Percentiles rank a stretch among this genome's conserved stretches.
Evolutionary conservation across 1,140 invertebrate genomes (phyloP).

Genomic region (Trichonephila clavipes): DNA sequence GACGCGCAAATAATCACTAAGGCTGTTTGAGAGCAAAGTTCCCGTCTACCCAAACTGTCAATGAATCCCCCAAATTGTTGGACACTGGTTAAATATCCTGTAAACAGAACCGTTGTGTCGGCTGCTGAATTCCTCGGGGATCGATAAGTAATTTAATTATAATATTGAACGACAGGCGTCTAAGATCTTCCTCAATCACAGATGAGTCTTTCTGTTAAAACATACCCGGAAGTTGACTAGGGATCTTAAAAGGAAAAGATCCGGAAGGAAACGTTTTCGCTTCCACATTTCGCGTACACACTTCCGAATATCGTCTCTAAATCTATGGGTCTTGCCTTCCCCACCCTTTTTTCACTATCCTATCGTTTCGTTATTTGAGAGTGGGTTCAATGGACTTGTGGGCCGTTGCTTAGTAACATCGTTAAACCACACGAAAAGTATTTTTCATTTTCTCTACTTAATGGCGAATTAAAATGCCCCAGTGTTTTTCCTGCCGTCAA

Average conservation of each 20-base stretch:
- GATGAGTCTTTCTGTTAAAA: conserved; percentile 9
- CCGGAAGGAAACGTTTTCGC: conserved; percentile 18
- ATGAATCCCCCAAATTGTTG: not conserved
- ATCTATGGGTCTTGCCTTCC: not conserved
- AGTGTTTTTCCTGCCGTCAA: not conserved
- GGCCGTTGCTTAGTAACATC: conserved; percentile 43
- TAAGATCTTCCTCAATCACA: not conserved
- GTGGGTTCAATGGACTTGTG: conserved; percentile 25
- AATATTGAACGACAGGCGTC: conserved; percentile 17
- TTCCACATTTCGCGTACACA: not conserved
- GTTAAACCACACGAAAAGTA: not conserved
- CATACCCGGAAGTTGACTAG: not conserved
- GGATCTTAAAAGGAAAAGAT: conserved; percentile 18
- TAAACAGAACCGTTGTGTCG: not conserved
- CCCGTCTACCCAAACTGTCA: not conserved
- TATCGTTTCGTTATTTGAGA: not conserved
- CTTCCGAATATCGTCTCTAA: conserved; percentile 26
- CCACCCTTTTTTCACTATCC: not conserved
- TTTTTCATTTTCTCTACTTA: conserved; percentile 13
- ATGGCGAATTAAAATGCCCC: conserved; percentile 6
- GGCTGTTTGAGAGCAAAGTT: not conserved
- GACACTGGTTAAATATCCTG: not conserved
- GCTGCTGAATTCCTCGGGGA: not conserved
- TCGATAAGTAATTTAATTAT: conserved; percentile 35
- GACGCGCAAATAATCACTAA: not conserved